phyloP scores from a whole-genome alignment of 2,797 vertebrate genomes.

The Eurystomus glaucurus region DNA sequence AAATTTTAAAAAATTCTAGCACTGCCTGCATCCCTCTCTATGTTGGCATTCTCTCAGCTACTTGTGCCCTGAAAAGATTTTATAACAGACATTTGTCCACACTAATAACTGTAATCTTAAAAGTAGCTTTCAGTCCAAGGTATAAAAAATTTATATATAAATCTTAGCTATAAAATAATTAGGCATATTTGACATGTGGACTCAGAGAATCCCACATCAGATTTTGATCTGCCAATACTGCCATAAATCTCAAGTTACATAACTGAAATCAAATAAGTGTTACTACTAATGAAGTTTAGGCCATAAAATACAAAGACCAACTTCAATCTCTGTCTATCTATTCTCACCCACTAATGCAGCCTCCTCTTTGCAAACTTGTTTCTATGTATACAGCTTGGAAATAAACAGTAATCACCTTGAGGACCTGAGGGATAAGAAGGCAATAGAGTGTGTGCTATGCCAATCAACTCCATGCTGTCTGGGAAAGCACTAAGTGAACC shows the following conservation, averaged over 20 bases:
- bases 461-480: background rate
- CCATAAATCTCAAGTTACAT: background rate
- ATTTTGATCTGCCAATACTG: background rate
- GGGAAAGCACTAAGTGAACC: background rate
- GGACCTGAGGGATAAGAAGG: background rate
- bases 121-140: background rate
- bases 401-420: background rate
- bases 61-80: background rate
- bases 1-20: background rate
- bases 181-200: background rate
- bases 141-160: background rate
- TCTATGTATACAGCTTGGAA: background rate
- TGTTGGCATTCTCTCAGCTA: background rate
- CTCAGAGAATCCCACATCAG: background rate
- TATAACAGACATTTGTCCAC: background rate
- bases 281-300: background rate
- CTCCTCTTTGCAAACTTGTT: background rate
- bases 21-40: background rate
- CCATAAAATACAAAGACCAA: background rate
- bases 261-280: background rate
- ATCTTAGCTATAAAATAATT: background rate
- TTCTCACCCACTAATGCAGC: background rate
- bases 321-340: background rate
- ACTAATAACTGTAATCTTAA: background rate
- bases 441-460: background rate